These are phyloP conservation scores for Cichlasoma orientale DNA, from an alignment of 2,797 vertebrate genomes.

Conservation along the genomic window DNA sequence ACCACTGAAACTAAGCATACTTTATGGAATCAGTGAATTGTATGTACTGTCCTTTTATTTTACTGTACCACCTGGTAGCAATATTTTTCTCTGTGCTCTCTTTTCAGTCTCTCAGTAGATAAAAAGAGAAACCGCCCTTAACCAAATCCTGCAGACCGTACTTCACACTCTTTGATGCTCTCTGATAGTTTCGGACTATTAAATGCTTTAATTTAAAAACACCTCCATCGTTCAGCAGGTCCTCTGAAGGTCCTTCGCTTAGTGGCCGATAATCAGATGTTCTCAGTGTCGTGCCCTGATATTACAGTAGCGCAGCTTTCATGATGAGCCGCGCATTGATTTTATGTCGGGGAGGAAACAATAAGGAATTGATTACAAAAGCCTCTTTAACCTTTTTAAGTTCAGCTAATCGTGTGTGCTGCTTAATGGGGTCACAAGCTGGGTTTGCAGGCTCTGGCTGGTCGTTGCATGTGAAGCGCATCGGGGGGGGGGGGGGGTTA, in stretches of 20 bases:
- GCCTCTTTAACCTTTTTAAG: constrained; percentile 35
- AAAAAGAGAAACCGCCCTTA: fast-evolving
- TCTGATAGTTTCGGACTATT: background rate
- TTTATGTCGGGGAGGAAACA: constrained; percentile 46
- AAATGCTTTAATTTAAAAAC: constrained; percentile 9
- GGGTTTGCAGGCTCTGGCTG: background rate
- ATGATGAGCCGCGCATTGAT: constrained; percentile 61
- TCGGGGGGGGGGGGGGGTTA: too few species aligned
- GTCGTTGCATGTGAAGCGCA: background rate
- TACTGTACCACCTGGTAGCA: background rate
- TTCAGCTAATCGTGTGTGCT: constrained; percentile 13
- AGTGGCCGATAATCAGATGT: constrained; percentile 46
- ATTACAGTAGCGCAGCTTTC: constrained; percentile 46
- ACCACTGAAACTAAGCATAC: background rate
- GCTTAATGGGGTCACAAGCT: background rate
- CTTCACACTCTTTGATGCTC: background rate
- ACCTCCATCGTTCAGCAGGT: constrained; percentile 16
- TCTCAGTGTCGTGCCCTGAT: constrained; percentile 31
- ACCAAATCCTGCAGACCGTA: fast-evolving
- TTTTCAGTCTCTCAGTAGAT: background rate
- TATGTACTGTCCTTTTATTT: background rate
- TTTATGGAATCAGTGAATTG: background rate
- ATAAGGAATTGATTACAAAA: constrained; percentile 57
- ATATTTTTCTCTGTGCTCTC: background rate
- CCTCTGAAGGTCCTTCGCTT: constrained; percentile 45